Conservation (phyloP, 1,140 invertebrate species). For the Pectinophora gossypiella region DNA sequence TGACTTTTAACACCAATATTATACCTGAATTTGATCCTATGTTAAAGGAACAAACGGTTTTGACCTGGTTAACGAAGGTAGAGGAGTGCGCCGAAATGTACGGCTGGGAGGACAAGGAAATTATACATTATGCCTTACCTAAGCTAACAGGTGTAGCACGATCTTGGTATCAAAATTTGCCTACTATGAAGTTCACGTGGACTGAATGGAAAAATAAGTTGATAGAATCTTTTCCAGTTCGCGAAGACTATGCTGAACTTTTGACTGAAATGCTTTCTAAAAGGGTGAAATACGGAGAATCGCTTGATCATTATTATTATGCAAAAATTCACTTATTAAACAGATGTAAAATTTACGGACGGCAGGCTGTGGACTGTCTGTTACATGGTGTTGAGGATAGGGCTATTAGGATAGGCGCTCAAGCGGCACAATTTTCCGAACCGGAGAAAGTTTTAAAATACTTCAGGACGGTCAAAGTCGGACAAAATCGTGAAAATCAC, state of each 20-base stretch:
- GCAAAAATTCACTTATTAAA: not conserved
- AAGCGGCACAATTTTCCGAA: not conserved
- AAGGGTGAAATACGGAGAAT: not conserved
- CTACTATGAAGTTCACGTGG: not conserved
- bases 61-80: not conserved
- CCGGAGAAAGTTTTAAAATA: not conserved
- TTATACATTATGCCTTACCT: conserved; percentile 2
- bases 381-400: not conserved
- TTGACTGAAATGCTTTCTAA: not conserved
- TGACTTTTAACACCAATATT: too few species aligned
- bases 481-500: too few species aligned
- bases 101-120: not conserved
- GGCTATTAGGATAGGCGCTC: not conserved
- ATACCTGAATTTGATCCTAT: not conserved
- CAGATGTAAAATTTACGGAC: not conserved
- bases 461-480: not conserved
- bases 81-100: not conserved
- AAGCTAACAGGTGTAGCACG: not conserved
- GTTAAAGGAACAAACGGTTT: not conserved
- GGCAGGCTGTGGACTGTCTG: not conserved
- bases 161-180: conserved; percentile 2
- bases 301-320: not conserved
- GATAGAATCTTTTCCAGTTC: not conserved
- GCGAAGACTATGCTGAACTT: not conserved
- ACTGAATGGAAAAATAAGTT: conserved; percentile 1